These are phyloP conservation scores for Isoperla grammatica DNA, from an alignment of 2,888 invertebrate species.

Conservation along the genomic window DNA sequence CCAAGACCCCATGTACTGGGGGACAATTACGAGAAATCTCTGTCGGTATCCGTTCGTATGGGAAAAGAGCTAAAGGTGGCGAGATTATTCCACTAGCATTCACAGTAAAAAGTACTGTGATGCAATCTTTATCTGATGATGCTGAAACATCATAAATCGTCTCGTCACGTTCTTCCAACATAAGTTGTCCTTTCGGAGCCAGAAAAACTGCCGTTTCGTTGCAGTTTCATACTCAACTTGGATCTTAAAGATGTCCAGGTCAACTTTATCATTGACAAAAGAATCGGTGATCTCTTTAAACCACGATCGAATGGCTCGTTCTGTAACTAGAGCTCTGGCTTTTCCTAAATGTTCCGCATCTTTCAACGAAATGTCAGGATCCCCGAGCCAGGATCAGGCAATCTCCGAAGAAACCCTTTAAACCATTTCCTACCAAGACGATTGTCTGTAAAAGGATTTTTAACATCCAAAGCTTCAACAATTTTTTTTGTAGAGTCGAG, in stretches of 20 bases:
- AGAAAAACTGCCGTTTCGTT: slow-evolving; percentile 34
- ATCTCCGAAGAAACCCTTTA: slow-evolving; percentile 29
- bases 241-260: slow-evolving; percentile 6
- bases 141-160: slow-evolving; percentile 14
- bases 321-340: slow-evolving; percentile 10
- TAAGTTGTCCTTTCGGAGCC: slow-evolving; percentile 29
- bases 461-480: slow-evolving; percentile 25
- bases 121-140: slow-evolving; percentile 31
- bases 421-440: slow-evolving; percentile 31
- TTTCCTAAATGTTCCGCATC: slow-evolving; percentile 18
- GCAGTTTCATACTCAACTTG: slow-evolving; percentile 30
- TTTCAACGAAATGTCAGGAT: slow-evolving; percentile 29
- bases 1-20: slow-evolving; percentile 7
- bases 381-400: too few relatives aligned
- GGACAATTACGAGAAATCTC: slow-evolving; percentile 29
- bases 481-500: slow-evolving; percentile 31
- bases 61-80: slow-evolving; percentile 31
- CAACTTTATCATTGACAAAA: slow-evolving; percentile 1
- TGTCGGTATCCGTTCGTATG: slow-evolving; percentile 29
- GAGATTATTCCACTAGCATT: slow-evolving; percentile 33
- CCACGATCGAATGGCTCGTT: slow-evolving; percentile 19
- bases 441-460: slow-evolving; percentile 25
- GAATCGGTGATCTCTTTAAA: slow-evolving; percentile 1
- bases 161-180: slow-evolving; percentile 28
- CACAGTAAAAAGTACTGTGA: slow-evolving; percentile 32